These are phyloP conservation scores for Lasioglossum albipes DNA, from an alignment of 1,140 invertebrate genomes.

Conservation along the genomic window DNA sequence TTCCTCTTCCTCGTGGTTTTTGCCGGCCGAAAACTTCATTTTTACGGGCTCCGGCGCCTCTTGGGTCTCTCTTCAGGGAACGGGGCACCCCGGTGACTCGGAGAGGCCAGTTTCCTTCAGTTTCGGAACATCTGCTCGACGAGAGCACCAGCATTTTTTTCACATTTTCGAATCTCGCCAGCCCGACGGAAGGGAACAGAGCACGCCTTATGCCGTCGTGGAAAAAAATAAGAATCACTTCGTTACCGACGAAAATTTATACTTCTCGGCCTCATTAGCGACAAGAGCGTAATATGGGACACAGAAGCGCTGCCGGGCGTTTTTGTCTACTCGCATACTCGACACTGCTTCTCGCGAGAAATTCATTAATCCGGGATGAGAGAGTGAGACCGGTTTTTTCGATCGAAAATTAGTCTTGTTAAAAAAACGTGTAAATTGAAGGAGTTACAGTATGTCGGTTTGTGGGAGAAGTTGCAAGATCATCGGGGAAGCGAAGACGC, in stretches of 20 bases:
- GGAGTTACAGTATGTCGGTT: too few species aligned
- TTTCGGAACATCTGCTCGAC: slow-evolving; percentile 54
- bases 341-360: not conserved
- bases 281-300: slow-evolving; percentile 8
- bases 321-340: not conserved
- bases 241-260: slow-evolving; percentile 47
- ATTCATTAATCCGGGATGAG: not conserved
- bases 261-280: slow-evolving; percentile 22
- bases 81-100: slow-evolving; percentile 44
- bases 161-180: not conserved
- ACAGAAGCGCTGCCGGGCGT: not conserved
- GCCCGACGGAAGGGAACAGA: slow-evolving; percentile 41
- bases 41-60: slow-evolving; percentile 48
- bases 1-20: not conserved
- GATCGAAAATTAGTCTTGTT: too few species aligned
- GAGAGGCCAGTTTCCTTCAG: not conserved
- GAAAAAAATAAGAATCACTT: slow-evolving; percentile 50
- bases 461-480: too few species aligned
- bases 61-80: slow-evolving; percentile 45
- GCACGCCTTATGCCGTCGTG: slow-evolving; percentile 37
- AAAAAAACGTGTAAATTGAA: too few species aligned
- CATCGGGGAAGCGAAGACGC: too few species aligned
- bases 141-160: slow-evolving; percentile 24
- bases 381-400: not conserved
- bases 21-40: slow-evolving; percentile 44